Evolutionary conservation across 2,888 invertebrate genomes (phyloP), one percentile per base, ranked within the genome.

Genomic region (Limnephilus lunatus): DNA sequence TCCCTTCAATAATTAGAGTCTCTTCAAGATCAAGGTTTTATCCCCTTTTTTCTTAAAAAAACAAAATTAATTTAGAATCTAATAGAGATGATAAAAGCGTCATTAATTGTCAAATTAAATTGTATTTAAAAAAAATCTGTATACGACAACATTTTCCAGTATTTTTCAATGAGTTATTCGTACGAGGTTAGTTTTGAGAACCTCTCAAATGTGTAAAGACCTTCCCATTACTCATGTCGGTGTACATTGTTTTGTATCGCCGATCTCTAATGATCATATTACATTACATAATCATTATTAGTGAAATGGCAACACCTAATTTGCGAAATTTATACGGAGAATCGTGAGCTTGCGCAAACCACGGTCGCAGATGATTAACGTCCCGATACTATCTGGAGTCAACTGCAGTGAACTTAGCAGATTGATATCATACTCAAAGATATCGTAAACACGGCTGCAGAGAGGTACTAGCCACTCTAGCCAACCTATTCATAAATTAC

Each of bases 261-360:
- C 68, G 68, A 68, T 68, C 68, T 68, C 68, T 68, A 68, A 68
- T 68, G 68, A 68, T 68, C 68, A 68, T 68, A 68, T 68, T 68
- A n/a, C 25, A 68, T 68, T 68, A 68, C 68, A 68, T 68, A 68
- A 68, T 68, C 68, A 68, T 68, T 68, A 68, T 68, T 68, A 68
- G 68, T 68, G n/a, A 68, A 68, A 68, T 68, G 68, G 68, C 68
- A 68, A 68, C 68, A 68, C 68, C 68, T 25, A 68, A 68, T 68
- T 68, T 68, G 68, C 68, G 68, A 68, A 68, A 68, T 68, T 68
- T 68, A 68, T 68, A 68, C 68, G 68, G 68, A 68, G 68, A 68
- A 68, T 68, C 68, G 68, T 68, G 68, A 25, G 68, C 68, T 68
- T 68, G 68, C 68, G 68, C 68, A 68, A 68, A 68, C 68, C 25